phyloP scores from a whole-genome alignment of 2,797 vertebrate species.

The Diplodus puntazzo region DNA sequence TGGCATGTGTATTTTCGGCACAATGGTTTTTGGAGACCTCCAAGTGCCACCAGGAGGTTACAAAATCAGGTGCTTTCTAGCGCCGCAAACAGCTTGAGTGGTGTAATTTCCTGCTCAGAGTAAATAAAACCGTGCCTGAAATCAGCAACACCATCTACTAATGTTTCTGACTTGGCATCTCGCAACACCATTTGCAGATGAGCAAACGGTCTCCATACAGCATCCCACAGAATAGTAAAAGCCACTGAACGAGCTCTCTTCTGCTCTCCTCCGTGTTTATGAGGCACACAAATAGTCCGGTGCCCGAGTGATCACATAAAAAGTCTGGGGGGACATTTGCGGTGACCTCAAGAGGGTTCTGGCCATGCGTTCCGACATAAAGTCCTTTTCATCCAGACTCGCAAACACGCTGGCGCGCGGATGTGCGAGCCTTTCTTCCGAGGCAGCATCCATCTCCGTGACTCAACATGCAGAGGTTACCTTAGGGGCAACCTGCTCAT shows the following conservation, averaged over 20 bases:
- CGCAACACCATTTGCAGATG: conserved; percentile 69
- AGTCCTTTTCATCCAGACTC: conserved; percentile 25
- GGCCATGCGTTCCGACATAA: conserved; percentile 36
- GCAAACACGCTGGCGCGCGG: conserved; percentile 17
- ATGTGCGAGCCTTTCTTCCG: conserved; percentile 1
- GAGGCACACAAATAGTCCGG: conserved; percentile 56
- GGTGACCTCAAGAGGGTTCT: conserved; percentile 41
- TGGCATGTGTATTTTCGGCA: conserved; percentile 64
- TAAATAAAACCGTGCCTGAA: conserved; percentile 72
- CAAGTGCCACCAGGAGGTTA: conserved; percentile 66
- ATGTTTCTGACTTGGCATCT: conserved; percentile 66
- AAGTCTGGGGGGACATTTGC: conserved; percentile 42
- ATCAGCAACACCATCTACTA: conserved; percentile 66
- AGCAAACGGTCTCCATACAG: conserved; percentile 52
- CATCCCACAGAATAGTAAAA: conserved; percentile 59
- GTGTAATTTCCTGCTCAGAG: conserved; percentile 68
- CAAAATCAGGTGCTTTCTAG: conserved; percentile 62
- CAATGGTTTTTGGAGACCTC: conserved; percentile 58
- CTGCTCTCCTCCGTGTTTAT: conserved; percentile 54
- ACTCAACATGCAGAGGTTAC: conserved; percentile 75
- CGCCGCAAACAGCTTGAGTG: conserved; percentile 74
- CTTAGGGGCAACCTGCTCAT: conserved; percentile 81
- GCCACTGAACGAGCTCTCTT: conserved; percentile 52
- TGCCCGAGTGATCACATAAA: conserved; percentile 41
- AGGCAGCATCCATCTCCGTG: conserved; percentile 73